phyloP scores from a whole-genome alignment of 2,888 invertebrate genomes.

The Leucophenga maculata region DNA sequence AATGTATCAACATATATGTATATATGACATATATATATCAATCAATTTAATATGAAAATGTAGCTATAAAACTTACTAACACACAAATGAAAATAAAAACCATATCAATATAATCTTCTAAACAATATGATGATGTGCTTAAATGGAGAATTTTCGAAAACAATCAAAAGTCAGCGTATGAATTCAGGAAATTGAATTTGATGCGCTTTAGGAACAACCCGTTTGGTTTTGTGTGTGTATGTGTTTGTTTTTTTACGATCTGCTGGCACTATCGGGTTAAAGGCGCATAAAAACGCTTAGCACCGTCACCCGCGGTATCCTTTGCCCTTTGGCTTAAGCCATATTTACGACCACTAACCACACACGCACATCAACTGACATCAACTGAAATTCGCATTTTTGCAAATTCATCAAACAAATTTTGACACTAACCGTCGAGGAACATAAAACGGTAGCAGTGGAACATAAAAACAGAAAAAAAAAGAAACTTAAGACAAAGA shows the following conservation, averaged over 20 bases:
- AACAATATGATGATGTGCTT: too few relatives aligned
- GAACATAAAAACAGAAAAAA: too few relatives aligned
- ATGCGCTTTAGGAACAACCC: constrained; percentile 55
- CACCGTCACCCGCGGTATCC: too few relatives aligned
- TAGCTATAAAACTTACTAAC: too few relatives aligned
- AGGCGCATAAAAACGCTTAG: constrained; percentile 59
- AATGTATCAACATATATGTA: too few relatives aligned
- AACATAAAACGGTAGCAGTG: background rate
- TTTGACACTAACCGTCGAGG: background rate
- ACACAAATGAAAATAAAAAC: too few relatives aligned
- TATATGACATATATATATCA: too few relatives aligned
- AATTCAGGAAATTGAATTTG: constrained; percentile 52
- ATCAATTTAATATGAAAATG: too few relatives aligned
- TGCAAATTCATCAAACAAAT: constrained; percentile 11
- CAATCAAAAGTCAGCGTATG: too few relatives aligned
- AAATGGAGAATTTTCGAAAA: too few relatives aligned
- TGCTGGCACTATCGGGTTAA: constrained; percentile 49
- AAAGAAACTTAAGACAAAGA: background rate
- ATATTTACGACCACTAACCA: constrained; percentile 46
- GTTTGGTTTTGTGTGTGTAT: too few relatives aligned
- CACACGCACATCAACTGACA: constrained; percentile 5
- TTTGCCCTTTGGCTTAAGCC: constrained; percentile 57
- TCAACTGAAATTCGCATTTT: background rate
- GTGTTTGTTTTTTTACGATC: constrained; percentile 54
- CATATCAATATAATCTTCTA: too few relatives aligned